Evolutionary conservation across 2,113 vertebrate species (phyloP).

Genomic region (Baryphthengus martii): DNA sequence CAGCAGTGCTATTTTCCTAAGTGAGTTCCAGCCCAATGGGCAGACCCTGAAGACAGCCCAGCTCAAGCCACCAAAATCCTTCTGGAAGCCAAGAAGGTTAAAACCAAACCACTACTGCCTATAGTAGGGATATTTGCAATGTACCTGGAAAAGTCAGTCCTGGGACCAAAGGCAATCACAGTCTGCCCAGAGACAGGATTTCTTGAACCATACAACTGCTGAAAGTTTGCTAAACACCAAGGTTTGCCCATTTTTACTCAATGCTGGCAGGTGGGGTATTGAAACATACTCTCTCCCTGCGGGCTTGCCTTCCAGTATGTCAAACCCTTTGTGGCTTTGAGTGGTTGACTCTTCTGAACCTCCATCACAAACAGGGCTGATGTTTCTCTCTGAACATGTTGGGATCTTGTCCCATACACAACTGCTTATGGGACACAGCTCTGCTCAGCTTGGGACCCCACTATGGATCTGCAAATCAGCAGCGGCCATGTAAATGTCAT

Average conservation of each 20-base stretch:
- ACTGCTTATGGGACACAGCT: not conserved
- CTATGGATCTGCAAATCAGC: not conserved
- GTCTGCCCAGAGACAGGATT: not conserved
- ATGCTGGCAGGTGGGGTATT: rapidly evolving
- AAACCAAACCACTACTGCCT: not conserved
- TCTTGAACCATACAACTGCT: too few relatives aligned
- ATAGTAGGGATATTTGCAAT: not conserved
- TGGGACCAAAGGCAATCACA: not conserved
- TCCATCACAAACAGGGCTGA: not conserved
- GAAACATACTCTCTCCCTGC: not conserved
- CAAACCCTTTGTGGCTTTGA: not conserved
- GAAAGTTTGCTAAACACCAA: not conserved
- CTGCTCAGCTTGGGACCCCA: not conserved
- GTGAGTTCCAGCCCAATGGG: not conserved
- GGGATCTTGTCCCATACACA: not conserved
- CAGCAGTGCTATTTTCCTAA: not conserved
- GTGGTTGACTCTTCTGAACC: not conserved
- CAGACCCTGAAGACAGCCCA: not conserved
- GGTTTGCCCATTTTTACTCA: not conserved
- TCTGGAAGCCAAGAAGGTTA: not conserved
- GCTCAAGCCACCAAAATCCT: not conserved
- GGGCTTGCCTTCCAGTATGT: not conserved
- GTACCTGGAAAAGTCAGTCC: not conserved
- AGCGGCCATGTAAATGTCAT: rapidly evolving
- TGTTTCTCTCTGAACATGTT: rapidly evolving